Base-by-base conservation (phyloP, 2,113 vertebrate genomes). In the Channa maculata region DNA sequence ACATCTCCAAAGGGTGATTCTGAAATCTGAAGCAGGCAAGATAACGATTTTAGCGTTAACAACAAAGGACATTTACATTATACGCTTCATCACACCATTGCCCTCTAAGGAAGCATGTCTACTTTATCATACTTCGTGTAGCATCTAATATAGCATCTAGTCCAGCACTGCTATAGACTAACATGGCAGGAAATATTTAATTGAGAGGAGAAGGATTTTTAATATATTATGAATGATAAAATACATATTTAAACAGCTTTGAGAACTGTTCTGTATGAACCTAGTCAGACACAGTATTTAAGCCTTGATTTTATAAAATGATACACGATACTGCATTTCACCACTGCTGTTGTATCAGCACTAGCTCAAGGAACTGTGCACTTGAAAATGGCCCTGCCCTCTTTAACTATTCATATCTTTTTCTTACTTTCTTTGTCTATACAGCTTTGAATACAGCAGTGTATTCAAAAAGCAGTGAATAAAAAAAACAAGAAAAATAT, bases 231-330 rank as follows among this genome's bases (percentile, higher is more conserved):
- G 39, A 44, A 63, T 80, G 61, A 73, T 11, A 13, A 14, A 44
- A 77, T 66, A 39, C 8, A 77, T 71, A 50, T 77, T 83, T 58
- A 65, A 76, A 39, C 43, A 63, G 60, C 48, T 43, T 13, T 51
- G 53, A 60, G 37, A 72, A 58, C 45, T 44, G 8, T 67, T 62
- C 55, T 37, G 24, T 24, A 24, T 24, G 43, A 58, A 69, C 68
- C n/a, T 1, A 13, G 55, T 66, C 37, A 38, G 7, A 65, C 33
- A 50, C 11, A 45, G 39, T 60, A 39, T 51, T 33, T 6, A 34
- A 65, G 15, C 14, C 34, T 59, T 43, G 8, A 45, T 48, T 8
- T 46, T 15, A 8, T 43, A 45, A 75, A 57, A 63, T 36, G 13
- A 70, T 36, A 13, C 60, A 48, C 33, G 52, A 41, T 34, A 55